Base-by-base conservation (phyloP, 53 echinoderm and acorn worm genomes). In the Apostichopus leukothele region DNA sequence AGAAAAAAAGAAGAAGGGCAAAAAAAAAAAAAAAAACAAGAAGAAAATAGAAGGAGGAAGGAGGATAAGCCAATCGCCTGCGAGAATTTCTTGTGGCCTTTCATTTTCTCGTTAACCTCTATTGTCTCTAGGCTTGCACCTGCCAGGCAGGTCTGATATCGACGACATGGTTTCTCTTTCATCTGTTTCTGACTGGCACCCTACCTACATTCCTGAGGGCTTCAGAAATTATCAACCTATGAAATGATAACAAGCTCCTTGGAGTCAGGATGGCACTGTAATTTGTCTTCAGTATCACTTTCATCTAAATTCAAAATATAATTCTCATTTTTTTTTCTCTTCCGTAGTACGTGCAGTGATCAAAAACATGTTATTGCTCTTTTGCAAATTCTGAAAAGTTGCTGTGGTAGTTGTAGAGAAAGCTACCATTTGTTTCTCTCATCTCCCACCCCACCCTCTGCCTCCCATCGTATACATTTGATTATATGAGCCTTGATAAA, bases 21-120 rank as follows among this genome's bases (percentile, higher is more conserved):
- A n/a, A 71, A 9, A 57, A 9, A 57, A 9, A 9, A 9, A 57
- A 57, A 57, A 57, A 57, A 57, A 5, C 7, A 57, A 57, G 8
- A 57, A 57, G 10, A 57, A 57, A 57, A 9, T 57, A 10, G 57
- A 57, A 10, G 20, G 18, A 71, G 20, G 20, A n/a, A 71, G 71
- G 71, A 19, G 63, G 63, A 11, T 51, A 39, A 51, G 19, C 79
- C 52, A 9, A 7, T 19, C 39, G 79, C 79, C 79, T 79, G 79
- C 51, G 50, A 79, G 79, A 52, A 52, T 19, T 79, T 53, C 79
- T 51, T 51, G 14, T 53, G 53, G 79, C 79, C 53, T 53, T 53
- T 79, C 79, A 79, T 79, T 79, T 79, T 51, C 79, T 79, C 51
- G 79, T 79, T 79, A 79, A 79, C 79, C 79, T 79, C 79, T 52